These are phyloP conservation scores for Theristicus caerulescens DNA, from an alignment of 2,113 vertebrate species.

Conservation along the genomic window DNA sequence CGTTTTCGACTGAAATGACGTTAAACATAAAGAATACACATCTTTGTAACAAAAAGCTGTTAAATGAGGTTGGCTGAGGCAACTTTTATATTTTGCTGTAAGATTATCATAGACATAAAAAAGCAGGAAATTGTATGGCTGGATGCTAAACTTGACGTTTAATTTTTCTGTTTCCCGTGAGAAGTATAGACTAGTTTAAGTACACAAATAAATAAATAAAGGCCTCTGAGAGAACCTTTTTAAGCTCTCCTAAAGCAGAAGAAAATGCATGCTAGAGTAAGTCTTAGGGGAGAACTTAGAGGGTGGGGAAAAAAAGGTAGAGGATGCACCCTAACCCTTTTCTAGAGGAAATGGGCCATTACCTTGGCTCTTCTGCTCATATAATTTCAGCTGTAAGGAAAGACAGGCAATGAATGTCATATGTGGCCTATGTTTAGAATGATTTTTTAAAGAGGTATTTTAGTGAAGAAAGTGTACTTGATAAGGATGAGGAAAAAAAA, in stretches of 20 bases:
- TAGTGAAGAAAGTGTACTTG: not conserved
- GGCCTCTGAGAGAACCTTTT: not conserved
- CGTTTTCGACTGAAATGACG: not conserved
- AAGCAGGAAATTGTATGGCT: not conserved
- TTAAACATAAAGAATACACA: not conserved
- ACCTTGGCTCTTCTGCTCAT: not conserved
- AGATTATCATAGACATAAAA: not conserved
- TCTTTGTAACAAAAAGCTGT: not conserved
- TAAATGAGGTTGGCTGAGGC: not conserved
- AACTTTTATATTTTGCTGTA: not conserved
- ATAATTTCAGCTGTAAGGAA: not conserved
- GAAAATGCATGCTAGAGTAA: not conserved
- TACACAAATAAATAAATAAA: not conserved
- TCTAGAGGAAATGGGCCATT: not conserved
- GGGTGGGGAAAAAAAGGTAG: not conserved
- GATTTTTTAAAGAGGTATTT: not conserved
- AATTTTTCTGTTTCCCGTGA: not conserved
- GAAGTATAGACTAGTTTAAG: not conserved
- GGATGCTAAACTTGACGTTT: not conserved
- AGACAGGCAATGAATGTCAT: not conserved
- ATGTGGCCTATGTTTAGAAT: not conserved
- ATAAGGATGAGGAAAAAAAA: not conserved
- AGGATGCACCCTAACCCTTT: not conserved
- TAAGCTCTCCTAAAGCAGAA: not conserved
- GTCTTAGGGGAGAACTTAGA: not conserved